These are phyloP conservation scores for Candoia aspera DNA, from an alignment of 2,113 vertebrate genomes.

Conservation along the genomic window DNA sequence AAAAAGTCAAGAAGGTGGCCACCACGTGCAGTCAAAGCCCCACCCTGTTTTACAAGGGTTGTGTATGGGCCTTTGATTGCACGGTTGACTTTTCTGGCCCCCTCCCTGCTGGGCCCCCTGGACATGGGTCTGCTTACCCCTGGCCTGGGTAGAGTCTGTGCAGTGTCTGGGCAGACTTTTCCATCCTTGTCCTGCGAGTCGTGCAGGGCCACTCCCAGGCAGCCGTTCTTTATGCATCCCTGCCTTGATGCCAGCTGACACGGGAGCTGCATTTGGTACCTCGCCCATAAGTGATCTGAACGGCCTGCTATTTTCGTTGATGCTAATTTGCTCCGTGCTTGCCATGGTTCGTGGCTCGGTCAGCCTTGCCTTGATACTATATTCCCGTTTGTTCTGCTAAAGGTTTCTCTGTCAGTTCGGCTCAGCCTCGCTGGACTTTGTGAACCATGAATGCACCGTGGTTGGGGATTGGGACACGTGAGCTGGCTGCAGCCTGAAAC, in stretches of 20 bases:
- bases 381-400: slow-evolving; percentile 86
- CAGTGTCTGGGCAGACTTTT: neutral
- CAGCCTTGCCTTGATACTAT: slow-evolving; percentile 91
- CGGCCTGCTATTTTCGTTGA: slow-evolving; percentile 77
- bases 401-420: slow-evolving; percentile 83
- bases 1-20: neutral
- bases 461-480: slow-evolving; percentile 51
- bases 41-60: neutral
- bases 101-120: neutral
- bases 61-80: neutral
- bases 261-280: slow-evolving; percentile 66
- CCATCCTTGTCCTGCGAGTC: neutral
- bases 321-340: slow-evolving; percentile 92
- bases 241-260: slow-evolving; percentile 75
- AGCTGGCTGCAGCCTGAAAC: neutral
- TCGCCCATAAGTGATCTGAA: slow-evolving; percentile 71
- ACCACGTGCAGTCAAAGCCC: neutral
- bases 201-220: slow-evolving; percentile 5
- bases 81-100: neutral
- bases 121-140: neutral
- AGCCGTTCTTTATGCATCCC: slow-evolving; percentile 63
- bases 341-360: slow-evolving; percentile 86
- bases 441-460: slow-evolving; percentile 87
- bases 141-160: neutral
- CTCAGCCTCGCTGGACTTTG: slow-evolving; percentile 75